Percentiles rank a stretch among this genome's conserved stretches.
Conservation (phyloP, 1,140 invertebrate species). For the Aphaenogaster floridana region DNA sequence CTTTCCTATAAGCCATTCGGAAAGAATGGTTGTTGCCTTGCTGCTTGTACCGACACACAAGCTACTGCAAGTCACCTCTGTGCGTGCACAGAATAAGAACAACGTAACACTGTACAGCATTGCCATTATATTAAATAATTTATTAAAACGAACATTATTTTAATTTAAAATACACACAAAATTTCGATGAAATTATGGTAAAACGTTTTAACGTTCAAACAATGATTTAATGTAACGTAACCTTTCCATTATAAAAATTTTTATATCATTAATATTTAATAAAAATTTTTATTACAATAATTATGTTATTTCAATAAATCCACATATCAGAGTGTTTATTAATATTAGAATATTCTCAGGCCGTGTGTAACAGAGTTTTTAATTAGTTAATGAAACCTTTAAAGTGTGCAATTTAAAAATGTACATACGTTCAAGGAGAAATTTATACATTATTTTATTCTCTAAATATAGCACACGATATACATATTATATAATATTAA, state of each 20-base stretch:
- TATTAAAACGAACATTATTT: not conserved
- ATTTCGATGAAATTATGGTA: not conserved
- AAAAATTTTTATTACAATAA: not conserved
- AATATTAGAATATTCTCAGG: slow-evolving; percentile 6
- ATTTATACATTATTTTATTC: not conserved
- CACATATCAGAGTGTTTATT: not conserved
- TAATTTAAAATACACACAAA: not conserved
- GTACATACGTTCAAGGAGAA: not conserved
- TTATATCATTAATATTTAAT: not conserved
- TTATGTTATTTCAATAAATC: slow-evolving; percentile 1
- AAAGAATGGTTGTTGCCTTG: slow-evolving; percentile 11
- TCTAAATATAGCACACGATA: not conserved
- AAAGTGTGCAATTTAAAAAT: slow-evolving; percentile 24
- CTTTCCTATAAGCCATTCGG: slow-evolving; percentile 44
- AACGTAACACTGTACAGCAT: slow-evolving; percentile 13
- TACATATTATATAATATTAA: not conserved
- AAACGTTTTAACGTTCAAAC: not conserved
- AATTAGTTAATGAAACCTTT: slow-evolving; percentile 5
- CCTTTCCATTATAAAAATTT: not conserved
- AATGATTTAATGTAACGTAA: not conserved
- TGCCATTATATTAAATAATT: not conserved
- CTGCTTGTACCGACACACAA: not conserved
- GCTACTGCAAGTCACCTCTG: slow-evolving; percentile 12
- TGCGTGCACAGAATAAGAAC: not conserved
- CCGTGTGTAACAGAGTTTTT: not conserved